Evolutionary conservation across 1,140 invertebrate species (phyloP).

Genomic region (Paralvinella palmiformis): DNA sequence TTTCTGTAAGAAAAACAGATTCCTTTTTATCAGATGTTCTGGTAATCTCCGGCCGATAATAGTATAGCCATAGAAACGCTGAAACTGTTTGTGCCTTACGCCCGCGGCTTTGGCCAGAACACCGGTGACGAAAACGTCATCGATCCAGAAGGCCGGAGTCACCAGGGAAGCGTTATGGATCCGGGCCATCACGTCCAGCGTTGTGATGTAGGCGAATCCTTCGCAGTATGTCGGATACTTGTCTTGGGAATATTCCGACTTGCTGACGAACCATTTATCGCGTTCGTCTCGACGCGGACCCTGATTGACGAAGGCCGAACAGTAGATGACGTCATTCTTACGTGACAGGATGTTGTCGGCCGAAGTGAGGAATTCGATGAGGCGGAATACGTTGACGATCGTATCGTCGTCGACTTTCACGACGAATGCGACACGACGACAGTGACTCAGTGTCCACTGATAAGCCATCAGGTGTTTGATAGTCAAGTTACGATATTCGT

Average conservation of each 20-base stretch:
- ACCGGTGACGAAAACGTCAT: slow-evolving; percentile 49
- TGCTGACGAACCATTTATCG: slow-evolving; percentile 49
- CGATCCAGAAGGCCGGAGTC: slow-evolving; percentile 46
- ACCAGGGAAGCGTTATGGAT: slow-evolving; percentile 40
- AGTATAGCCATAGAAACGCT: no score
- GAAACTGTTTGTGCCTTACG: no score
- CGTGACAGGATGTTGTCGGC: neutral
- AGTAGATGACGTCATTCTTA: no score
- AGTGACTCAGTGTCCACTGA: slow-evolving; percentile 70
- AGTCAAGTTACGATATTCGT: slow-evolving; percentile 77
- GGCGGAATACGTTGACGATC: slow-evolving; percentile 48
- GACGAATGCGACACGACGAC: slow-evolving; percentile 53
- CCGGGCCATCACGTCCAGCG: slow-evolving; percentile 37
- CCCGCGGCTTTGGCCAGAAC: slow-evolving; percentile 33
- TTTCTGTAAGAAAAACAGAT: no score
- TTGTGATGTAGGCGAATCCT: slow-evolving; percentile 48
- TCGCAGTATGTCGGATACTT: slow-evolving; percentile 51
- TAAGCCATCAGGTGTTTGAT: slow-evolving; percentile 79
- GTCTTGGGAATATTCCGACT: slow-evolving; percentile 42
- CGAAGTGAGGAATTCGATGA: neutral
- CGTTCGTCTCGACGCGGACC: slow-evolving; percentile 27
- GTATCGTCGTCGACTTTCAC: slow-evolving; percentile 56
- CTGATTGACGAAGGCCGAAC: neutral
- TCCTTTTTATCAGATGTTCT: no score
- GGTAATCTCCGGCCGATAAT: no score